phyloP scores from a whole-genome alignment of 2,113 vertebrate species.

The Rallus limicola region DNA sequence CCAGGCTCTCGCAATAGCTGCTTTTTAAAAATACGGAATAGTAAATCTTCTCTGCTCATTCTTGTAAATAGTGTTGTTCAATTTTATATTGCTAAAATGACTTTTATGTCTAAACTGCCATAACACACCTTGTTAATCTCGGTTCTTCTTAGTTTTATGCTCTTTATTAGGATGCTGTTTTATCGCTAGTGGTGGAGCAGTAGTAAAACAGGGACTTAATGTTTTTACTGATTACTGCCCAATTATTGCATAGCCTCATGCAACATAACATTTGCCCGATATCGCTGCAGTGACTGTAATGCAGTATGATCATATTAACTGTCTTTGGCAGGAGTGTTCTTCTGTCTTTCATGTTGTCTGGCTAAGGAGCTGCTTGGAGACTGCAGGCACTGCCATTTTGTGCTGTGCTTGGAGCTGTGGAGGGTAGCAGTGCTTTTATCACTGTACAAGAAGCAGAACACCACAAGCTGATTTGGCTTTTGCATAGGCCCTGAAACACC shows the following conservation, averaged over 20 bases:
- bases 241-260: background rate
- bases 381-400: conserved; percentile 8
- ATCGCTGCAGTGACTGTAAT: conserved; percentile 15
- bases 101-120: conserved; percentile 15
- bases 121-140: conserved; percentile 12
- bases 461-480: background rate
- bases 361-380: background rate
- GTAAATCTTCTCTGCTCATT: background rate
- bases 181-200: background rate
- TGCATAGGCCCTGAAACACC: background rate
- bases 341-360: conserved; percentile 13
- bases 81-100: conserved; percentile 20
- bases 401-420: background rate
- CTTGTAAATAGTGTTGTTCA: conserved; percentile 3
- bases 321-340: background rate
- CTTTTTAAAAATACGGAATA: background rate
- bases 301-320: background rate
- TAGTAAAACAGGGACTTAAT: conserved; percentile 20
- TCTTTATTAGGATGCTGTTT: conserved; percentile 31
- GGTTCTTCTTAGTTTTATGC: background rate
- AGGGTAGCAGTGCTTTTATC: background rate
- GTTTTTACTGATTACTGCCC: conserved; percentile 39
- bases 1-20: background rate
- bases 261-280: background rate
- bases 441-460: background rate